phyloP scores from a whole-genome alignment of 2,888 invertebrate species.

The Pachycephus smyrnensis region DNA sequence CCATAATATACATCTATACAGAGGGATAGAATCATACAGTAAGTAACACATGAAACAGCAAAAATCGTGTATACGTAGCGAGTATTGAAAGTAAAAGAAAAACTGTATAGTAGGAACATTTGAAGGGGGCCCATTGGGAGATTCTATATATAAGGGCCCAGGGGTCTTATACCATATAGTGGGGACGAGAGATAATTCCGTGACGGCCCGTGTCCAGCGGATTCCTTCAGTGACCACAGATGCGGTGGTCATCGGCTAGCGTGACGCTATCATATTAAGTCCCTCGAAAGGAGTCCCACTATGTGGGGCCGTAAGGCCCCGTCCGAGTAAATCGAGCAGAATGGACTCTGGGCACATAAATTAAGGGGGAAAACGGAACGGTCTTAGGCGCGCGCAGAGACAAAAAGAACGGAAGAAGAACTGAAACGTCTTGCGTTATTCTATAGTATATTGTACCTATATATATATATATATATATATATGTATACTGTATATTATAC shows the following conservation, averaged over 20 bases:
- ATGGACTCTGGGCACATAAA: constrained; percentile 9
- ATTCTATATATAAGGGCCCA: background rate
- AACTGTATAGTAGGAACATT: background rate
- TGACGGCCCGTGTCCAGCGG: constrained; percentile 8
- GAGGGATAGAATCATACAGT: background rate
- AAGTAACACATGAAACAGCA: background rate
- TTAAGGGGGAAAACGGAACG: constrained; percentile 2
- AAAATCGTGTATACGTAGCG: background rate
- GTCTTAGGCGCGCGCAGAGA: background rate
- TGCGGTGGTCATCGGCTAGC: constrained; percentile 39
- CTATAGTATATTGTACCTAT: background rate
- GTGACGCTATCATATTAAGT: constrained; percentile 41
- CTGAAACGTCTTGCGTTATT: background rate
- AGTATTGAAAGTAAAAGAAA: background rate
- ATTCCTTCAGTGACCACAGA: constrained; percentile 22
- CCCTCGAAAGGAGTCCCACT: background rate
- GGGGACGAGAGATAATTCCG: constrained; percentile 3
- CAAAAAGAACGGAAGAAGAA: background rate
- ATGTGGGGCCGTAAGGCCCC: background rate
- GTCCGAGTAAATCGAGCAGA: constrained; percentile 5
- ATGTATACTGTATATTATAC: no score
- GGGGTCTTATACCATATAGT: background rate
- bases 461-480: no score
- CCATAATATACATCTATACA: background rate
- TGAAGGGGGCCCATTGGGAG: constrained; percentile 32